Base-by-base conservation (phyloP, 2,888 invertebrate species). In the Mesorhabditis spiculigera region DNA sequence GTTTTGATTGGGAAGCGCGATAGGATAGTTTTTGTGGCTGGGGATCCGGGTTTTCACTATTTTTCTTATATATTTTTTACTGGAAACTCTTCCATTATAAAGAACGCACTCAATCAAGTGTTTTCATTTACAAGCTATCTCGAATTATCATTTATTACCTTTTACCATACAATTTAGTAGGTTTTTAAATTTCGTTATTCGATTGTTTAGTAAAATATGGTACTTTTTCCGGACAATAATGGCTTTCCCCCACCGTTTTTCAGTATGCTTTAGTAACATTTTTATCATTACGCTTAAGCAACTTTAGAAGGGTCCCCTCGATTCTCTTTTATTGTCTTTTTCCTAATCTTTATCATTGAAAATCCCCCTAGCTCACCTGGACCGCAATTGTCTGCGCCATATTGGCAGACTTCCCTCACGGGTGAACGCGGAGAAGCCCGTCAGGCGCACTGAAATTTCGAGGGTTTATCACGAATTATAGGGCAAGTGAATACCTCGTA, bases 331-430 rank as follows among this genome's bases (percentile, higher is more conserved):
- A 28, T 28, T 28, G 28, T 3, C 28, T 28, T 1, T 28, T 1
- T 28, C 28, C 28, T 28, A 28, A 28, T 28, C 28, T 28, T 28
- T 28, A 28, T 3, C 1, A 28, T 1, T 3, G 28, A 28, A 28
- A 28, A 28, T 3, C 28, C 28, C 28, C 28, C 28, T 1, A 2
- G 8, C 58, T 50, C 58, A 50, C 58, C 58, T 50, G 8, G 63
- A 63, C 2, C 63, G 13, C 13, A 63, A 2, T 16, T 63, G 63
- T 63, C 63, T 8, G 13, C 63, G 63, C 63, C 63, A 63, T 13
- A 28, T 63, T 63, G 58, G 58, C 58, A 50, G n/a, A n/a, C 58
- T 50, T 50, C 58, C 58, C 58, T 10, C n/a, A 13, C 58, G 8
- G 10, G 58, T 50, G n/a, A 50, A 50, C 8, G 58, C n/a, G 10